phyloP scores from a whole-genome alignment of 2,888 invertebrate genomes.

The Peribatodes rhomboidaria region DNA sequence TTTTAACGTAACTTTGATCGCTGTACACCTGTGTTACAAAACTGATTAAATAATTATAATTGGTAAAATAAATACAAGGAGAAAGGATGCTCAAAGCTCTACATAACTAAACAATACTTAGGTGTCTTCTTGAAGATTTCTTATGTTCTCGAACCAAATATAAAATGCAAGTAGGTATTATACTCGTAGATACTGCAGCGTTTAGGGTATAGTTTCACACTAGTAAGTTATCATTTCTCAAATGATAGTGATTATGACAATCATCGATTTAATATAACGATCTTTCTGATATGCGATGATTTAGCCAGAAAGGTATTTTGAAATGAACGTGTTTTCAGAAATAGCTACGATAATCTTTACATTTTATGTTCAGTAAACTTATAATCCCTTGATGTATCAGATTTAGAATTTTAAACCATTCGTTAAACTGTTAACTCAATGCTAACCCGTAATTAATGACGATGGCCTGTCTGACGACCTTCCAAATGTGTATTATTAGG shows the following conservation, averaged over 20 bases:
- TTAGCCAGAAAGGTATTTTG: not conserved
- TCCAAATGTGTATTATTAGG: slow-evolving; percentile 29
- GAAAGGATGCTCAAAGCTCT: not conserved
- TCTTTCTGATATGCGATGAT: not conserved
- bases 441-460: slow-evolving; percentile 28
- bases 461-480: slow-evolving; percentile 20
- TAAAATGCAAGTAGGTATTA: no score
- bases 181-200: no score
- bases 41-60: slow-evolving; percentile 1
- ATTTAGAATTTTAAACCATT: slow-evolving; percentile 26
- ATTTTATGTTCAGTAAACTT: slow-evolving; percentile 14
- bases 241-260: not conserved
- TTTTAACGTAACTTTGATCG: slow-evolving; percentile 5
- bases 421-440: slow-evolving; percentile 31
- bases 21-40: slow-evolving; percentile 10
- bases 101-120: not conserved
- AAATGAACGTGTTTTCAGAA: not conserved
- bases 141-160: not conserved
- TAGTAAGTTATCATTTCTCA: no score
- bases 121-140: not conserved
- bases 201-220: no score
- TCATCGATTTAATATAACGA: not conserved
- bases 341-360: not conserved
- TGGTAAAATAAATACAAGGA: not conserved
- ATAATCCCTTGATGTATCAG: slow-evolving; percentile 21